Conservation (phyloP, 92 coral and sea anemone genomes). For the Phenganax subtilis region DNA sequence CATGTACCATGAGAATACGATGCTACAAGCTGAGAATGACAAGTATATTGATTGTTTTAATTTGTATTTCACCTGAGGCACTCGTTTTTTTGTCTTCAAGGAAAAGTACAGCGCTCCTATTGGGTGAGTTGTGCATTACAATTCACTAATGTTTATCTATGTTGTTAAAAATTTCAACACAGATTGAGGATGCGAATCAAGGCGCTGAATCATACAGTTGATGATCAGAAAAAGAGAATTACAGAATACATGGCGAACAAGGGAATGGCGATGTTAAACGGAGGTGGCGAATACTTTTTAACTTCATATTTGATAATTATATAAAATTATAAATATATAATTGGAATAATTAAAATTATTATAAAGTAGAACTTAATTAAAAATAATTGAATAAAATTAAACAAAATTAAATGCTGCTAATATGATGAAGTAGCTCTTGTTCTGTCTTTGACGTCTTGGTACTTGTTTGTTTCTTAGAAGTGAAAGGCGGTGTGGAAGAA, state of each 20-base stretch:
- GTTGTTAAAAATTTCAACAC: neutral
- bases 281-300: slow-evolving; percentile 46
- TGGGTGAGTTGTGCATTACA: neutral
- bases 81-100: neutral
- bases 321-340: too few relatives aligned
- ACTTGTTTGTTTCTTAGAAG: slow-evolving; percentile 32
- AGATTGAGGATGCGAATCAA: slow-evolving; percentile 88
- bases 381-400: too few relatives aligned
- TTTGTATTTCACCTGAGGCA: too few relatives aligned
- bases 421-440: neutral
- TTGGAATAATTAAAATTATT: too few relatives aligned
- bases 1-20: slow-evolving; percentile 73
- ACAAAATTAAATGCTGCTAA: neutral
- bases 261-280: slow-evolving; percentile 63
- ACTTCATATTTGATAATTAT: too few relatives aligned
- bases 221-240: slow-evolving; percentile 75
- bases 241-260: slow-evolving; percentile 79
- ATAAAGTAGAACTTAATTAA: too few relatives aligned
- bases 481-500: slow-evolving; percentile 89
- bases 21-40: slow-evolving; percentile 88
- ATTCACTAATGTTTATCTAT: neutral
- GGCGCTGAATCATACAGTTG: slow-evolving; percentile 85
- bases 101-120: neutral
- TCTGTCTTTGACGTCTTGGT: neutral
- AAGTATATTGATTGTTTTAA: slow-evolving; percentile 52